Conservation (phyloP, 2,797 vertebrate genomes). For the Sternotherus odoratus region DNA sequence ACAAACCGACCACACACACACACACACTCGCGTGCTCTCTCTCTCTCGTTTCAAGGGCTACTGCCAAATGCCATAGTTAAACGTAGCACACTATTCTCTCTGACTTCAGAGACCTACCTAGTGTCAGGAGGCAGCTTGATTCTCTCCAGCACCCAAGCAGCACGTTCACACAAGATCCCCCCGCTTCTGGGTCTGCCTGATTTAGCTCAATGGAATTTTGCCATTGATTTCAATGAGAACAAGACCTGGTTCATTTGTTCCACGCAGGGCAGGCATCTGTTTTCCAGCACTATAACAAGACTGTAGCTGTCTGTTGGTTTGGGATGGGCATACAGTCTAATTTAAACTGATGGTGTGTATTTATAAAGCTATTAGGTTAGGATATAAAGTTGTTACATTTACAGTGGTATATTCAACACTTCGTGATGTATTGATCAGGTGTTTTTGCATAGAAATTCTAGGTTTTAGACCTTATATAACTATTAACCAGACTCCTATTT, state of each 20-base stretch:
- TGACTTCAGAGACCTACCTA: not conserved
- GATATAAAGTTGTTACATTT: not conserved
- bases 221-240: not conserved
- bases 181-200: not conserved
- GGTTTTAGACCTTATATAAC: not conserved
- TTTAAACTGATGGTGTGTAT: not conserved
- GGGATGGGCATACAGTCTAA: not conserved
- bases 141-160: not conserved
- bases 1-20: not conserved
- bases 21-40: no score
- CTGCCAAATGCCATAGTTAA: not conserved
- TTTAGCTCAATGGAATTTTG: not conserved
- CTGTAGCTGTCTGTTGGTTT: not conserved
- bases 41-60: not conserved
- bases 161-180: not conserved
- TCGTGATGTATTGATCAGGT: not conserved
- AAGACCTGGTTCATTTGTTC: not conserved
- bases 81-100: not conserved
- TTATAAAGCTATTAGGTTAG: not conserved
- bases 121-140: fast-evolving
- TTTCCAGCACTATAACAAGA: not conserved
- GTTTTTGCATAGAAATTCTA: not conserved
- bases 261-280: fast-evolving
- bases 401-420: not conserved
- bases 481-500: not conserved